Evolutionary conservation across 1,140 invertebrate genomes (phyloP).

Genomic region (Drosophila sp.): DNA sequence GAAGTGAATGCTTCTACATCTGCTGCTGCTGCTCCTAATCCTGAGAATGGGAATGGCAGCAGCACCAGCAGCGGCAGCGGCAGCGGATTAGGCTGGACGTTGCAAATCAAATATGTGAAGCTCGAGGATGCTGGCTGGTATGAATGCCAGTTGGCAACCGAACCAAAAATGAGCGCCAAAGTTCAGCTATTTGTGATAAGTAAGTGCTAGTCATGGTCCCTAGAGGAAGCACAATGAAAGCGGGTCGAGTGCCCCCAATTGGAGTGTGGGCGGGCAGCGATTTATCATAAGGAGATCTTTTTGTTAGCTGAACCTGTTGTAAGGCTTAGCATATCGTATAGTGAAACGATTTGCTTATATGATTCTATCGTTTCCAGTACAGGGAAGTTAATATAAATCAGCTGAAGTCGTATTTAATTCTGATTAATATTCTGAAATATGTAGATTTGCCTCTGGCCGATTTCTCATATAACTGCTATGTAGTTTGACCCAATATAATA

Average conservation of each 20-base stretch:
- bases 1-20: background rate
- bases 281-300: slow-evolving; percentile 7
- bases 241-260: background rate
- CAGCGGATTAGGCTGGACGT: slow-evolving; percentile 91
- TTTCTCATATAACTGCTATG: too few relatives aligned
- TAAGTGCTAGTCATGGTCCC: slow-evolving; percentile 80
- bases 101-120: slow-evolving; percentile 89
- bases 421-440: too few relatives aligned
- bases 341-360: too few relatives aligned
- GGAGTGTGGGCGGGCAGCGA: background rate
- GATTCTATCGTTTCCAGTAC: too few relatives aligned
- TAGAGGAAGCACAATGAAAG: background rate
- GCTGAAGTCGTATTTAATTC: too few relatives aligned
- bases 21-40: background rate
- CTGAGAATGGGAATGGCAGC: slow-evolving; percentile 1
- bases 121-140: slow-evolving; percentile 87
- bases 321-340: too few relatives aligned
- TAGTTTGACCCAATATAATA: too few relatives aligned
- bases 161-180: slow-evolving; percentile 88
- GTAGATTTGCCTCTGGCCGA: too few relatives aligned
- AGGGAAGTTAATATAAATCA: too few relatives aligned
- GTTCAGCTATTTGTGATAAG: slow-evolving; percentile 88
- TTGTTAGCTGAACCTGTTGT: too few relatives aligned
- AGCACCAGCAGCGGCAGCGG: slow-evolving; percentile 84
- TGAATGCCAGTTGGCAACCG: slow-evolving; percentile 89